Conservation (phyloP, 2,113 vertebrate genomes). For the Cranoglanis bouderius region DNA sequence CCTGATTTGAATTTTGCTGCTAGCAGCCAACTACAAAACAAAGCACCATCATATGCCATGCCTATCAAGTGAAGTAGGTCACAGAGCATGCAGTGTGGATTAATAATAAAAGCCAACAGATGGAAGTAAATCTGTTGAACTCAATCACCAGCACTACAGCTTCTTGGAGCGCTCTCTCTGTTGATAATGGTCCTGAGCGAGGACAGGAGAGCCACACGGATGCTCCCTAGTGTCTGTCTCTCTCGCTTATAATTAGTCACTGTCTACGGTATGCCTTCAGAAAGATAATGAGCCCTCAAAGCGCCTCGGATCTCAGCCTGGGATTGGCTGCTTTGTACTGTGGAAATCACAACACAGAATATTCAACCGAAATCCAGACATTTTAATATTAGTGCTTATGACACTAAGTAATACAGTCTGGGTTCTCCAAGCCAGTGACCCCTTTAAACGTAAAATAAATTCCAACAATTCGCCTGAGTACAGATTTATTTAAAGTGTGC, state of each 20-base stretch:
- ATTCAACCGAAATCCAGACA: neutral
- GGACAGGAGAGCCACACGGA: slow-evolving; percentile 11
- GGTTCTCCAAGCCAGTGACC: neutral
- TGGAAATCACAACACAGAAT: slow-evolving; percentile 14
- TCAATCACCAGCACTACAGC: slow-evolving; percentile 52
- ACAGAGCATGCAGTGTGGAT: slow-evolving; percentile 60
- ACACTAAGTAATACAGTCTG: neutral
- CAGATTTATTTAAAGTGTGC: neutral
- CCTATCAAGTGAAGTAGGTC: slow-evolving; percentile 62
- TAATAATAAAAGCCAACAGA: slow-evolving; percentile 71
- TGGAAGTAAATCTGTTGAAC: slow-evolving; percentile 65
- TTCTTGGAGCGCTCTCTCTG: slow-evolving; percentile 50
- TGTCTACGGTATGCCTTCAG: slow-evolving; percentile 13
- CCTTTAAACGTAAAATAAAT: neutral
- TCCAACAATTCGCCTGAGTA: neutral
- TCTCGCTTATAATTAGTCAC: slow-evolving; percentile 35
- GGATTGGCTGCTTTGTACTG: neutral
- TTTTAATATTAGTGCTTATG: neutral
- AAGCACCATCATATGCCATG: slow-evolving; percentile 50
- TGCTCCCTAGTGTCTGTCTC: slow-evolving; percentile 31
- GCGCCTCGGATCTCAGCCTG: neutral
- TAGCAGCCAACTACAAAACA: slow-evolving; percentile 28
- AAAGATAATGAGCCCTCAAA: slow-evolving; percentile 31
- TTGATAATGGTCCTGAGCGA: slow-evolving; percentile 8
- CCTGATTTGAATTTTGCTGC: slow-evolving; percentile 23